Conservation (phyloP, 2,888 invertebrate species). For the Ichneumoninae sp. region DNA sequence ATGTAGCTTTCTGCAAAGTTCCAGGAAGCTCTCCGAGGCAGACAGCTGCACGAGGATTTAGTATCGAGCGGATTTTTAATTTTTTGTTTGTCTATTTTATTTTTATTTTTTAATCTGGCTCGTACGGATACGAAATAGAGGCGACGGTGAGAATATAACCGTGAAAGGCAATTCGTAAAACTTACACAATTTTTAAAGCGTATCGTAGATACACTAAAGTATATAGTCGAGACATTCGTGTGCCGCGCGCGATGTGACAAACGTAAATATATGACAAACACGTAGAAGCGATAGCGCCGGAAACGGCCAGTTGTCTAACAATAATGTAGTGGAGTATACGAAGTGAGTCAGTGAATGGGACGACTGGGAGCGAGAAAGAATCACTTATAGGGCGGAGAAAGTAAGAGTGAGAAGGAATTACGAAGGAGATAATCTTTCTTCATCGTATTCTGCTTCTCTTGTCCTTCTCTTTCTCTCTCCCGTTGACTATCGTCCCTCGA, state of each 20-base stretch:
- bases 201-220: not conserved
- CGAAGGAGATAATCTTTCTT: slow-evolving; percentile 26
- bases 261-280: slow-evolving; percentile 82
- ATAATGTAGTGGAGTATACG: slow-evolving; percentile 81
- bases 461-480: slow-evolving; percentile 23
- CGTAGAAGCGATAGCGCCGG: slow-evolving; percentile 82
- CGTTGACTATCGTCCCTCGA: slow-evolving; percentile 41
- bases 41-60: slow-evolving; percentile 55
- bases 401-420: slow-evolving; percentile 42
- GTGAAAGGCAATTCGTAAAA: not conserved
- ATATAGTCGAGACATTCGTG: slow-evolving; percentile 58
- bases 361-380: slow-evolving; percentile 50
- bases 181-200: not conserved
- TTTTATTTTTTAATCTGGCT: not conserved
- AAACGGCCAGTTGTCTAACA: slow-evolving; percentile 82
- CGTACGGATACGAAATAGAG: not conserved
- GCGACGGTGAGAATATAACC: slow-evolving; percentile 11
- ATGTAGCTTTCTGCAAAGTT: slow-evolving; percentile 37
- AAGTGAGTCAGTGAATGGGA: slow-evolving; percentile 78
- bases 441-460: slow-evolving; percentile 68
- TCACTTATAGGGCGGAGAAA: slow-evolving; percentile 26
- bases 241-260: slow-evolving; percentile 51
- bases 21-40: slow-evolving; percentile 52
- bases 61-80: not conserved
- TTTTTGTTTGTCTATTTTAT: not conserved